Evolutionary conservation across 2,113 vertebrate genomes (phyloP), one percentile per base, ranked within the genome.

Genomic region (Pionites leucogaster): DNA sequence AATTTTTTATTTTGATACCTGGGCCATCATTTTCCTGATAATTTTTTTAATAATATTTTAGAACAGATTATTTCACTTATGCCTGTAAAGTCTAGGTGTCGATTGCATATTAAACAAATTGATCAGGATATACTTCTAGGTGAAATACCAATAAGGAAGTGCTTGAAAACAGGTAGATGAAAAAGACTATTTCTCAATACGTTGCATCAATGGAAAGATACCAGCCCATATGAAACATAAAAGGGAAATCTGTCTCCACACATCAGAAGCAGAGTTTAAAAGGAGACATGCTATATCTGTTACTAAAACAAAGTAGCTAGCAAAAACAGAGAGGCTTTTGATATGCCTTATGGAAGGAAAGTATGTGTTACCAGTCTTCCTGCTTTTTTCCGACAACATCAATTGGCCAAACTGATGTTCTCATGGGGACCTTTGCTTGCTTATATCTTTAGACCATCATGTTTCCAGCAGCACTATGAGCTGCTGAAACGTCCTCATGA

Each of bases 11-110:
- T 95, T 94, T 93, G 67, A 84, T 86, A 86, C 24, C 20, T 49
- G 20, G 41, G 47, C 53, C 55, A 31, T 80, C 2, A 42, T 76
- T 92, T 93, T 80, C 80, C 52, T 81, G 57, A 52, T 92, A 70
- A 64, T 74, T 90, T 75, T 89, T 23, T 72, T 95, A 93, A 72
- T 72, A 81, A 91, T 65, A 86, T 50, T 95, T 92, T 77, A 86
- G 23, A 88, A 25, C 8, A 31, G 31, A 76, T 95, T 70, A 49
- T n/a, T 93, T 82, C 15, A 68, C 59, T 86, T 78, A 33, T 47
- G 42, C 13, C 41, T 82, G 22, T 71, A 82, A 80, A 77, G 76
- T 93, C 47, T 44, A 76, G 27, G 9, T 59, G 67, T 74, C 59
- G 42, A 8, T 44, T 84, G 47, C 11, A 85, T 57, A 71, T 42